Conservation (phyloP, 2,888 invertebrate species). For the Pegoplata infirma region DNA sequence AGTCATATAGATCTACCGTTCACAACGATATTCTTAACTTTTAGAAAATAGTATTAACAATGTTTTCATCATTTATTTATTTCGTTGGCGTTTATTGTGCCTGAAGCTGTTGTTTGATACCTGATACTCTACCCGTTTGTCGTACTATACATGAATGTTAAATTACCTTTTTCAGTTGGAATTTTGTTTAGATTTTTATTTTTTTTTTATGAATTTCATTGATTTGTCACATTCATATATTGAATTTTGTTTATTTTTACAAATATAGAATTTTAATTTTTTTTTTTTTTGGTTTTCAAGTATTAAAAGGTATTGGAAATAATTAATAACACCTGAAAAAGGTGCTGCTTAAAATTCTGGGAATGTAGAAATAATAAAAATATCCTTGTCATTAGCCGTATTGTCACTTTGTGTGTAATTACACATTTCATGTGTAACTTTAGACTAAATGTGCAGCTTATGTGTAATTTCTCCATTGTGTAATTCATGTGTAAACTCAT, state of each 20-base stretch:
- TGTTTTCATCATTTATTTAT: conserved; percentile 23
- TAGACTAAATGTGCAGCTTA: no score
- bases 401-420: no score
- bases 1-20: no score
- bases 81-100: conserved; percentile 37
- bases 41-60: background rate
- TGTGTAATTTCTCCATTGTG: no score
- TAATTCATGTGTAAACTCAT: no score
- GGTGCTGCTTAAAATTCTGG: conserved; percentile 24
- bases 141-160: conserved; percentile 51
- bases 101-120: conserved; percentile 6
- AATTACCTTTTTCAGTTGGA: conserved; percentile 49
- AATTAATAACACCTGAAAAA: conserved; percentile 31
- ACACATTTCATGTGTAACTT: no score
- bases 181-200: conserved; percentile 17
- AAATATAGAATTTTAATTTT: conserved; percentile 56
- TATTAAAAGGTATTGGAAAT: conserved; percentile 22
- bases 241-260: conserved; percentile 38
- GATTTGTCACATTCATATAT: conserved; percentile 53
- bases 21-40: background rate
- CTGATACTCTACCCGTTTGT: conserved; percentile 8
- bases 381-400: no score
- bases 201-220: conserved; percentile 20
- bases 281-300: background rate
- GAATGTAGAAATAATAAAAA: conserved; percentile 4